A percentile compares a stretch with the other conserved stretches of the same genome.
These are phyloP conservation scores for Prenolepis imparis DNA, from an alignment of 2,888 invertebrate genomes.

Conservation along the genomic window DNA sequence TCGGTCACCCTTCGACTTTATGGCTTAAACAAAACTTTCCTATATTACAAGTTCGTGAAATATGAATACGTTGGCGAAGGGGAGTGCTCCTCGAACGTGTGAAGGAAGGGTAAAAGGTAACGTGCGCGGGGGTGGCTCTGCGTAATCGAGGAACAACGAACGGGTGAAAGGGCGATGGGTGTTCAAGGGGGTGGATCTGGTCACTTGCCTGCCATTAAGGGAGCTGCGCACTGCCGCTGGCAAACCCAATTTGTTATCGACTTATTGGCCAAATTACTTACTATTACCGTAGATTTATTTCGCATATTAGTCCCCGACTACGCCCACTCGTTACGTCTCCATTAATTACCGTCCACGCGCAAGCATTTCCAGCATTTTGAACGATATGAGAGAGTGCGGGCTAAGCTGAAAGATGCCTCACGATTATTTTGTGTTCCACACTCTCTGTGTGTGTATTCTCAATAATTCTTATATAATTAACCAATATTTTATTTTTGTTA, in stretches of 20 bases:
- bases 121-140: constrained; percentile 41
- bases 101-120: constrained; percentile 65
- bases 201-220: constrained; percentile 85
- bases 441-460: background rate
- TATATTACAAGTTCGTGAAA: constrained; percentile 85
- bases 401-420: constrained; percentile 30
- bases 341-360: constrained; percentile 81
- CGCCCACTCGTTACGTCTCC: constrained; percentile 83
- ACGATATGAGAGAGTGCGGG: constrained; percentile 23
- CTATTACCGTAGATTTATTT: constrained; percentile 86
- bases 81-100: constrained; percentile 68
- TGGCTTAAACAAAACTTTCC: constrained; percentile 86
- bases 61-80: constrained; percentile 83
- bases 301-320: constrained; percentile 83
- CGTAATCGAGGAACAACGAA: constrained; percentile 60
- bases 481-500: background rate
- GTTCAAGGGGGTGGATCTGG: constrained; percentile 80
- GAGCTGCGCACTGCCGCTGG: constrained; percentile 82
- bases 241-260: constrained; percentile 86
- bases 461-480: constrained; percentile 11
- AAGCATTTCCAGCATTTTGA: constrained; percentile 51
- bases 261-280: constrained; percentile 86
- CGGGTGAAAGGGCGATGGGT: constrained; percentile 63
- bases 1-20: constrained; percentile 80
- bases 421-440: background rate